A percentile compares a stretch with the other conserved stretches of the same genome.
Conservation (phyloP, 2,888 invertebrate genomes). For the Leuctra nigra region DNA sequence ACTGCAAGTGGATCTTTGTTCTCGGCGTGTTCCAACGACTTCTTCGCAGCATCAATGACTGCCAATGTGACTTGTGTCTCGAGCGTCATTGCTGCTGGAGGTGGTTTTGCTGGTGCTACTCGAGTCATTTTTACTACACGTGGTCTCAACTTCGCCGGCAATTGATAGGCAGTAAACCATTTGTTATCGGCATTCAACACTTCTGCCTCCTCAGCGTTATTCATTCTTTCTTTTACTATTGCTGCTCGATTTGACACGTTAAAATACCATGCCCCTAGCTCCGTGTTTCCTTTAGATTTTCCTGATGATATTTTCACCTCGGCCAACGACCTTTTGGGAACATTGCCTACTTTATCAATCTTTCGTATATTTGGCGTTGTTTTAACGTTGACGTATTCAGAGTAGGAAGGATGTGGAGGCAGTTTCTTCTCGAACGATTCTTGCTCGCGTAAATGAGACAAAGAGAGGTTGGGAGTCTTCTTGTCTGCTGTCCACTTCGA, state of each 20-base stretch:
- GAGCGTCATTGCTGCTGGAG: too few species aligned
- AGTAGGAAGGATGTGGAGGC: not conserved
- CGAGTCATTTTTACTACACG: too few species aligned
- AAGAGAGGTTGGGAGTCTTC: not conserved
- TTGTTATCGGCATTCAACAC: not conserved
- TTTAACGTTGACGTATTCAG: not conserved
- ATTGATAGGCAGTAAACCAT: not conserved
- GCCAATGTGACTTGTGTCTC: too few species aligned
- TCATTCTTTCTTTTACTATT: not conserved
- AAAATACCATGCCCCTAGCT: constrained; percentile 8
- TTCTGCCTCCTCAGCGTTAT: not conserved
- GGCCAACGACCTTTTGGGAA: not conserved
- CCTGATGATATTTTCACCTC: not conserved
- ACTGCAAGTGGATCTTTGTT: too few species aligned
- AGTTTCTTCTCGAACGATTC: not conserved
- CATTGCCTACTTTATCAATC: not conserved
- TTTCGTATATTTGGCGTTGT: not conserved
- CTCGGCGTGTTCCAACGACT: too few species aligned
- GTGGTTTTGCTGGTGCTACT: too few species aligned
- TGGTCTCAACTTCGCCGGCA: too few species aligned
- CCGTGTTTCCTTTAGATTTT: not conserved
- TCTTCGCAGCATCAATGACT: too few species aligned
- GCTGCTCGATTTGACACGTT: not conserved
- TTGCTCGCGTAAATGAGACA: too few species aligned
- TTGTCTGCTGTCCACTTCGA: not conserved